Percentiles rank a stretch among this genome's conserved stretches.
phyloP scores from a whole-genome alignment of 2,888 invertebrate genomes.

The Hofmannophila pseudospretella region DNA sequence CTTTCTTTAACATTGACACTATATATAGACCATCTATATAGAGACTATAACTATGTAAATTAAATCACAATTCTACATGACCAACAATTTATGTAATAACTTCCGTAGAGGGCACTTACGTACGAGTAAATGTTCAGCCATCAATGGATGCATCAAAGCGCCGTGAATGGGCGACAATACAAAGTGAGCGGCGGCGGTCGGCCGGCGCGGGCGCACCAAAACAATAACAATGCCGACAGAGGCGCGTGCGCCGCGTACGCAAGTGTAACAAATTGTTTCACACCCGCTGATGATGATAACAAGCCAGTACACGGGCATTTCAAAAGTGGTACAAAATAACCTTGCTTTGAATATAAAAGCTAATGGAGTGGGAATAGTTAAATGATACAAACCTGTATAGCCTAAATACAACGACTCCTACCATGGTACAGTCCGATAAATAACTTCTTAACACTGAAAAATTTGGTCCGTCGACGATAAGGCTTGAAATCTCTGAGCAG shows the following conservation, averaged over 20 bases:
- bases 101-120: slow-evolving; percentile 39
- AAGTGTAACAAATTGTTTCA: slow-evolving; percentile 47
- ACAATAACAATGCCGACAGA: slow-evolving; percentile 48
- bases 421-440: too few species aligned
- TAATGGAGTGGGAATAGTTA: not conserved
- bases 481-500: too few species aligned
- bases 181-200: slow-evolving; percentile 21
- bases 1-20: too few species aligned
- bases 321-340: not conserved
- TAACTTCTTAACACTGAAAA: too few species aligned
- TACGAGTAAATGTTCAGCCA: slow-evolving; percentile 31
- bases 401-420: too few species aligned
- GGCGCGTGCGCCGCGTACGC: slow-evolving; percentile 59
- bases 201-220: slow-evolving; percentile 46
- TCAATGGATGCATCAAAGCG: slow-evolving; percentile 42
- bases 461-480: too few species aligned
- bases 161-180: slow-evolving; percentile 40
- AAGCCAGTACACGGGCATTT: not conserved
- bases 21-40: too few species aligned
- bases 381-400: too few species aligned
- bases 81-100: slow-evolving; percentile 30
- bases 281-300: slow-evolving; percentile 18
- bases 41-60: too few species aligned
- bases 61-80: too few species aligned
- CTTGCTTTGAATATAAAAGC: not conserved